A percentile compares a stretch with the other conserved stretches of the same genome.
Conservation (phyloP, 2,888 invertebrate genomes). For the Melolontha melolontha region DNA sequence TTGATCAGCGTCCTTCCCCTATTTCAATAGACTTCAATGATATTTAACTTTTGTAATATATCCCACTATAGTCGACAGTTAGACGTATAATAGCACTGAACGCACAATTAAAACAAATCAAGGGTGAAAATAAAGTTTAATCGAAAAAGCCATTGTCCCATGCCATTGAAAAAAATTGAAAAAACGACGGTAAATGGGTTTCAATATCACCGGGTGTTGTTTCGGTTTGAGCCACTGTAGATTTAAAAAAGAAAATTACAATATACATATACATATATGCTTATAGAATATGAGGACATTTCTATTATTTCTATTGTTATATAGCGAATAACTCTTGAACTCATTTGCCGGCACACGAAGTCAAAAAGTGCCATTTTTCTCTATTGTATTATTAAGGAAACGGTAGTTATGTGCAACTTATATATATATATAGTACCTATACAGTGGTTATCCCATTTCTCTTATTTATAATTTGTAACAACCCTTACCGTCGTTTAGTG, state of each 20-base stretch:
- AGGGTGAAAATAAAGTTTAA: conserved; percentile 14
- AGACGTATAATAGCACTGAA: conserved; percentile 8
- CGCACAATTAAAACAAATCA: conserved; percentile 25
- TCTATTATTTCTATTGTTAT: conserved; percentile 26
- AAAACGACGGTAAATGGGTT: conserved; percentile 27
- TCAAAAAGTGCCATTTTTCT: conserved; percentile 39
- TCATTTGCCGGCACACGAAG: conserved; percentile 31
- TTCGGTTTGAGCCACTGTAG: conserved; percentile 7
- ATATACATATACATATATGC: conserved; percentile 11
- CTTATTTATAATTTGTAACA: conserved; percentile 42
- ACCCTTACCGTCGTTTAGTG: conserved; percentile 56
- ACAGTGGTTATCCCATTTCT: conserved; percentile 30
- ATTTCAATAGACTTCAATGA: too few relatives aligned
- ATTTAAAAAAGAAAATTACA: conserved; percentile 10
- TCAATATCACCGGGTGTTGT: conserved; percentile 38
- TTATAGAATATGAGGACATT: conserved; percentile 9
- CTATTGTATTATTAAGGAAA: conserved; percentile 25
- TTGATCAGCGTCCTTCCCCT: too few relatives aligned
- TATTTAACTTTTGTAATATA: conserved; percentile 3
- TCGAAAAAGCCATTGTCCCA: neutral
- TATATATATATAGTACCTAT: too few relatives aligned
- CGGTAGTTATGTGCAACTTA: conserved; percentile 31
- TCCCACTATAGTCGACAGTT: neutral
- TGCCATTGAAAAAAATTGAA: neutral
- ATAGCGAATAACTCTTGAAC: conserved; percentile 25